Evolutionary conservation across 2,888 invertebrate genomes (phyloP), one percentile per base, ranked within the genome.

Genomic region (Aphidoletes aphidimyza): DNA sequence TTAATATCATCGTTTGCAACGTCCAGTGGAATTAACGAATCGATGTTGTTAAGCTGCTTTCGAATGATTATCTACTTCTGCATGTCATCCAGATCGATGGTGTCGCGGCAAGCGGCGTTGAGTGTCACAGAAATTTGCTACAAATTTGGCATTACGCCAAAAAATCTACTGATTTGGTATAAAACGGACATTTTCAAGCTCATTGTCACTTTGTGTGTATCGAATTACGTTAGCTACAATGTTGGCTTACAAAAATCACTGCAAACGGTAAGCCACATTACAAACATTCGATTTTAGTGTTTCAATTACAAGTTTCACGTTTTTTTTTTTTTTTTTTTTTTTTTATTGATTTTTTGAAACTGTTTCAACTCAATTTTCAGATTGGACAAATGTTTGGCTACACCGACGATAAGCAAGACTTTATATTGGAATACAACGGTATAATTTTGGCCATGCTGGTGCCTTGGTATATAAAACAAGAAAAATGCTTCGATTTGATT

Each of bases 371-470:
- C 30, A 26, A 49, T 47, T 36, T 85, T 83, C 84, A 84, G 84
- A 26, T 84, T 0, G 92, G 94, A 0, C 91, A 92, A 86, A 93
- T 94, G 85, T 92, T 95, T 84, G 95, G 94, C 0, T 95, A 93
- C 87, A 91, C 92, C 34, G 93, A 93, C 49, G 92, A 93, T 14
- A 81, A 47, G 11, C 92, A 93, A 87, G 93, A 95, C 87, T 94
- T 94, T 85, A 91, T 94, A 85, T 91, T 92, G 0, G 93, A 94
- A 88, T 94, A 95, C 87, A 92, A 93, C 54, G 93, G 93, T 84
- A 91, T 94, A 86, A 91, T 94, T 34, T 89, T 95, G 11, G 94
- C 94, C 91, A 92, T 89, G 90, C 94, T 87, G 90, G 93, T 88
- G 90, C 94, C 54, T 89, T 93, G 88, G 89, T 93, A 92, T 92